Conservation (phyloP, 2,888 invertebrate genomes). For the Catocala sponsa region DNA sequence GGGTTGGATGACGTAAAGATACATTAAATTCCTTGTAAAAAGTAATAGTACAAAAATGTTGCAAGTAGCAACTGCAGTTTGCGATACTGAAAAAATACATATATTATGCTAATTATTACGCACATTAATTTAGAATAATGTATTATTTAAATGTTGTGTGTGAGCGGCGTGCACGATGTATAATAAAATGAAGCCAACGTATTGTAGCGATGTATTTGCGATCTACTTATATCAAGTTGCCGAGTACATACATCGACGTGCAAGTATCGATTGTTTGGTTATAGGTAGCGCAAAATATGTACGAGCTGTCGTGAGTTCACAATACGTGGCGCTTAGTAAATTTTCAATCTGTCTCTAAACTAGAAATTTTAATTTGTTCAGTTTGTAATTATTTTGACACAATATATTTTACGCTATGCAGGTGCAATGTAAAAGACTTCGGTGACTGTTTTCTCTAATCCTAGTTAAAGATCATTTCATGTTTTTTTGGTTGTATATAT, state of each 20-base stretch:
- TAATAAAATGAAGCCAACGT: conserved; percentile 21
- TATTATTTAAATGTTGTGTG: too few relatives aligned
- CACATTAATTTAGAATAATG: too few relatives aligned
- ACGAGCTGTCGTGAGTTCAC: background rate
- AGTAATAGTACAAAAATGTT: too few relatives aligned
- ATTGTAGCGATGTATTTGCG: conserved; percentile 50
- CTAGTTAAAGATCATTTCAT: background rate
- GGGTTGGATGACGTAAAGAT: too few relatives aligned
- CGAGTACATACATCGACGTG: conserved; percentile 63
- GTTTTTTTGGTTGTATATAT: background rate
- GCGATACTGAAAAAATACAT: too few relatives aligned
- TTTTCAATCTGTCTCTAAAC: background rate
- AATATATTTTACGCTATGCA: background rate
- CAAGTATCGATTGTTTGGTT: conserved; percentile 58
- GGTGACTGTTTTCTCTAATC: background rate
- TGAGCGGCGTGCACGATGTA: background rate
- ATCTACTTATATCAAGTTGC: conserved; percentile 9
- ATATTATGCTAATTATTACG: too few relatives aligned
- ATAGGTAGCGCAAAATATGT: conserved; percentile 41
- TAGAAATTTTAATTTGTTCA: background rate
- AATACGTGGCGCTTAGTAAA: background rate
- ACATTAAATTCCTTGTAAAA: too few relatives aligned
- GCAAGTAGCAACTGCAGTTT: too few relatives aligned
- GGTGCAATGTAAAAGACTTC: background rate
- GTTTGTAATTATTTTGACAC: background rate